Evolutionary conservation across 1,140 invertebrate genomes (phyloP), one percentile per base, ranked within the genome.

Genomic region (Acromyrmex charruanus): DNA sequence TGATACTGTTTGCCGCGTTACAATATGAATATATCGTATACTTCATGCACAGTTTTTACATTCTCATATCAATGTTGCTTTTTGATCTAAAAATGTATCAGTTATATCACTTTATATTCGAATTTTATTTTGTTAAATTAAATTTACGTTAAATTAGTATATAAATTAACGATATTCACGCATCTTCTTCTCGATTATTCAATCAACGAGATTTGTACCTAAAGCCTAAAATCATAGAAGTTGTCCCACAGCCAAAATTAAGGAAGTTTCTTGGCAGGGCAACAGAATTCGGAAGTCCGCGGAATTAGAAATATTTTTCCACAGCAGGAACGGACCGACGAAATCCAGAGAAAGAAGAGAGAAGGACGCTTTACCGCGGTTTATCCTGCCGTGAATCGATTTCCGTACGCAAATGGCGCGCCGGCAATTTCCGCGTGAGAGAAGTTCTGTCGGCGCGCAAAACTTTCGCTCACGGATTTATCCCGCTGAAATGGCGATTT

Each of bases 371-470:
- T 58, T 82, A 55, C 35, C 79, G 31, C 66, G 55, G 66, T 82
- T 82, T 82, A 82, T 71, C 80, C 80, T 75, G 71, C 44, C 53
- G n/a, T 21, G 44, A 85, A 85, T 85, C 81, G 72, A 85, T 85
- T 85, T 85, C 58, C 81, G 69, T n/a, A 65, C 53, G 72, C 59
- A 77, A 75, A 85, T 77, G 72, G 72, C 53, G 58, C 58, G 25
- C 44, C 18, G 28, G 55, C 81, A 85, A 85, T 85, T 77, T 85
- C 72, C 71, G 81, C 81, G 51, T 53, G 35, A 82, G 66, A 72
- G 49, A 82, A 72, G 35, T 71, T 55, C 49, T 31, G 66, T 3
- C 51, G 14, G 49, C 28, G 79, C 21, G 63, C 35, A 49, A 72
- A 82, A 71, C 66, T 71, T 82, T 74, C 39, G 51, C 39, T 61